Evolutionary conservation across 2,888 invertebrate genomes (phyloP), one percentile per base, ranked within the genome.

Genomic region (Acleris sparsana): DNA sequence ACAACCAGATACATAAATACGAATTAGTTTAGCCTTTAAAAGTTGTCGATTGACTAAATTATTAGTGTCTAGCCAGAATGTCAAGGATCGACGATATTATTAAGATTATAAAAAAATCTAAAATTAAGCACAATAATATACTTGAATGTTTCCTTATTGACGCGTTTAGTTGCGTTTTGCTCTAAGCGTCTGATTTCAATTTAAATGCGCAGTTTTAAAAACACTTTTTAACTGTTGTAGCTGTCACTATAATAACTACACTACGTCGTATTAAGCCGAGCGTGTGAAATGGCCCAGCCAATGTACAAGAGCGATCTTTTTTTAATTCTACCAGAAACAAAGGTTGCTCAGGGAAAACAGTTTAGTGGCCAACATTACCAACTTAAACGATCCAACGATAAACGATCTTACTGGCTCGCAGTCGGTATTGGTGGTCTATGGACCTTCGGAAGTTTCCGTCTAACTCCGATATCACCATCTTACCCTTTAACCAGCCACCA

Each of bases 241-340:
- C 61, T 66, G 66, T 62, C 66, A 66, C 62, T 57, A 33, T 56
- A 44, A 56, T 65, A 66, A 66, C 62, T 66, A 66, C 29, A 17
- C 39, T 62, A 49, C 18, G n/a, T 17, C 39, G 46, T 51, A 51
- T 43, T 48, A 48, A 56, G 57, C 55, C 20, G 56, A 51, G 57
- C 66, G 66, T 66, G 66, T 39, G 66, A 66, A 59, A 49, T 49
- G 33, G 22, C 22, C 46, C 46, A 52, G 52, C n/a, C 33, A 44
- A 52, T 29, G n/a, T 46, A 39, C 17, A 46, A 29, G 43, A 55
- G 33, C 16, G 49, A 63, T 63, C 39, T 29, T 66, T 60, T 63
- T 62, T 62, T 60, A 43, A 57, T 61, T 63, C 48, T 22, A 46
- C 20, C 44, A 20, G 43, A 57, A 61, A 65, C 65, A 65, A 65